phyloP scores from a whole-genome alignment of 2,797 vertebrate genomes.

The Tapera naevia region DNA sequence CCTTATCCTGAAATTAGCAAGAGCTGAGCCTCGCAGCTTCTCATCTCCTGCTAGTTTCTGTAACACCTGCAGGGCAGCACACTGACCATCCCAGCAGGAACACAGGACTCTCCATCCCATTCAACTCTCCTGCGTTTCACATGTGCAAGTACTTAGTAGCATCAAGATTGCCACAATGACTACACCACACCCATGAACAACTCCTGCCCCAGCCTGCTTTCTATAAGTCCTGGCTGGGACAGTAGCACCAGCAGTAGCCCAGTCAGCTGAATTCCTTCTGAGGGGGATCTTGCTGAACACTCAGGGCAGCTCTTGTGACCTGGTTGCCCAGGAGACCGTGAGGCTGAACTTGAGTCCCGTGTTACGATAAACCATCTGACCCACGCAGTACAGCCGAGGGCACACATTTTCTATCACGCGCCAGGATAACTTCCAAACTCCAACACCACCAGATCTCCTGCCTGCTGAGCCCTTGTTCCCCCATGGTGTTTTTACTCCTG shows the following conservation, averaged over 20 bases:
- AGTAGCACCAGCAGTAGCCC: not conserved
- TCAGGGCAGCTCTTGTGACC: fast-evolving
- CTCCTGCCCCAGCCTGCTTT: not conserved
- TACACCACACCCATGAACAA: not conserved
- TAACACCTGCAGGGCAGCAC: not conserved
- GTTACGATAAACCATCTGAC: not conserved
- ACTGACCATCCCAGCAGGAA: fast-evolving
- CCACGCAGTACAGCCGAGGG: fast-evolving
- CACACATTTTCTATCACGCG: not conserved
- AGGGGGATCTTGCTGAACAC: not conserved
- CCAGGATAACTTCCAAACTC: not conserved
- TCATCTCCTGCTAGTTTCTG: not conserved
- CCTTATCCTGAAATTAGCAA: not conserved
- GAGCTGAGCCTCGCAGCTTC: not conserved
- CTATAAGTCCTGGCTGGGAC: not conserved
- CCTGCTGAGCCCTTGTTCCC: not conserved
- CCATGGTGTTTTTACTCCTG: not conserved
- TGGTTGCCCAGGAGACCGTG: fast-evolving
- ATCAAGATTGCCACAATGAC: not conserved
- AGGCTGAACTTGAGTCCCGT: fast-evolving
- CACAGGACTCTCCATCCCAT: not conserved
- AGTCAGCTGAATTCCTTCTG: not conserved
- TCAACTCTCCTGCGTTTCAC: not conserved
- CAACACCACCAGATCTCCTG: not conserved
- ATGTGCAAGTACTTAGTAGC: not conserved